Base-by-base conservation (phyloP, 2,797 vertebrate species). In the Apogon talboti region DNA sequence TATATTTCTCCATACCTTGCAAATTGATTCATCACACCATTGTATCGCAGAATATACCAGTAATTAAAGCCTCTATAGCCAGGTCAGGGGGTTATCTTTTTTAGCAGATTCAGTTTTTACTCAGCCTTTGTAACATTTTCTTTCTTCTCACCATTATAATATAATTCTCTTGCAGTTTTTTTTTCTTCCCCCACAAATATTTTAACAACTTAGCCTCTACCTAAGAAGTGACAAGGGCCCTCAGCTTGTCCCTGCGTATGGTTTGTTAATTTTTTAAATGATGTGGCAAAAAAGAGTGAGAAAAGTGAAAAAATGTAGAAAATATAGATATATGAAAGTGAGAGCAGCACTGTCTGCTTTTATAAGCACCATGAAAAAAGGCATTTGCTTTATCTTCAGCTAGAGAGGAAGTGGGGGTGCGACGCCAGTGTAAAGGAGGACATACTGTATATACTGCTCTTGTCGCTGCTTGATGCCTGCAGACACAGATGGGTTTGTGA, bases 401-500 rank as follows among this genome's bases (percentile, higher is more conserved):
- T 42, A 21, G 16, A 45, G 50, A 56, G 42, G 59, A 67, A 42
- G 35, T 48, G 42, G 63, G 8, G 48, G 51, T 63, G 24, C 40
- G 13, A 35, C 56, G 51, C 42, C 62, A 71, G 37, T 64, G 24
- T 71, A 60, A 63, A 81, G 37, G 52, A 70, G 57, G 33, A 62
- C 71, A 62, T n/a, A n/a, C n/a, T n/a, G n/a, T 55, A 59, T 61
- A 74, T 50, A 66, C 21, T 35, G 51, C 0, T 2, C 60, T 65
- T 66, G 57, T 64, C n/a, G 5, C 52, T 66, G 71, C 68, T 56
- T 77, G 69, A 71, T 81, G 83, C 68, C 79, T 54, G 19, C 78
- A 60, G 66, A 81, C 82, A 78, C 84, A 87, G 83, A 89, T 89
- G 87, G 83, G 71, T 82, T 70, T 75, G 57, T 53, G 72, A 72